Evolutionary conservation across 1,140 invertebrate species (phyloP), one percentile per base, ranked within the genome.

Genomic region (Drosophila murphyi): DNA sequence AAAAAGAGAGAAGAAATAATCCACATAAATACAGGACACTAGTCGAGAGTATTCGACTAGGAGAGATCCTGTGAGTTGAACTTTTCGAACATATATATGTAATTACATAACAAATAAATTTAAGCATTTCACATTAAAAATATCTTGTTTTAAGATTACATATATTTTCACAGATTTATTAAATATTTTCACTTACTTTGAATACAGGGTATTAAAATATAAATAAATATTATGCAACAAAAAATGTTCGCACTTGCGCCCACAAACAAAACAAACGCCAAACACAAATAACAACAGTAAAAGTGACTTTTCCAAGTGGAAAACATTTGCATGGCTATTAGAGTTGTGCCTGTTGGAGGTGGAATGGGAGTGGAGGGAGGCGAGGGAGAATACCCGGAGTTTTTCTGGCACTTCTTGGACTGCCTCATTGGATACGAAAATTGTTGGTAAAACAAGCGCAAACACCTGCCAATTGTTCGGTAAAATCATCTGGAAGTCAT

Each of bases 371-470:
- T 5, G 5, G 31, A n/a, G 45, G 41, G 12, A 7, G 10, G n/a
- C 2, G 28, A 4, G 39, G 39, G 39, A 52, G 20, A 4, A 37
- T 35, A 28, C 10, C 50, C 43, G 34, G 28, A 32, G 68, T 60
- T 50, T 52, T 47, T 47, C n/a, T n/a, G 28, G 7, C 12, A 52
- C 29, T 54, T 41, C 10, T 5, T 29, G 5, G 65, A 28, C 12
- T 78, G 65, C 54, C 45, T 74, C 77, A 89, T 89, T 89, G 73
- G 75, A 72, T 62, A 78, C 63, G 74, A 68, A 89, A 89, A 89
- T 89, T 89, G 85, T 85, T 89, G 85, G 85, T 89, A 89, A 89
- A 89, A 90, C 86, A 89, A 81, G 75, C 85, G 75, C 85, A 89
- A 89, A 89, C 85, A 89, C 85, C 85, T 89, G 87, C 61, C 62